Evolutionary conservation across 2,888 invertebrate genomes (phyloP), one percentile per base, ranked within the genome.

Genomic region (Mechanitis messenoides): DNA sequence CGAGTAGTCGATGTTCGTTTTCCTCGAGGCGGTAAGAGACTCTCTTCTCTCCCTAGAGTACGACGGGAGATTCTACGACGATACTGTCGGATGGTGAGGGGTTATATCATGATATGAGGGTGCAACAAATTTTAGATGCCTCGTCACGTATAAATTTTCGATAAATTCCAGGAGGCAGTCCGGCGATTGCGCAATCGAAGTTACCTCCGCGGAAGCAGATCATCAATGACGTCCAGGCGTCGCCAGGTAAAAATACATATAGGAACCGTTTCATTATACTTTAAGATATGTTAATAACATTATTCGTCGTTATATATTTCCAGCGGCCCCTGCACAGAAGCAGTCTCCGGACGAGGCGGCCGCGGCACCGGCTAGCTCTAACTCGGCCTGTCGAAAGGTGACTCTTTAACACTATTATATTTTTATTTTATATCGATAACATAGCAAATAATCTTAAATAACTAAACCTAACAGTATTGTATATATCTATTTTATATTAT

Each of bases 171-270:
- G 88, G 85, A 56, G 87, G 88, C 20, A 83, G 88, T 0, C 83
- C 87, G 0, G 83, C 85, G 3, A 84, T 87, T 59, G 68, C 77
- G 0, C 85, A 84, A 59, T 76, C 72, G 59, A 85, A 83, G 62
- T 61, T 71, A 2, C 76, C 78, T 0, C 72, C 73, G 0, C 68
- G 79, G 0, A 80, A 87, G 60, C 82, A 78, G 55, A 67, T 69
- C 1, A 77, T 86, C 70, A 86, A 77, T 72, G 85, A 85, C 68
- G 81, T 87, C 0, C 89, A 88, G 57, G 86, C 89, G 0, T 87
- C 88, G 0, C 89, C 88, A 72, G 88, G 89, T 88, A 71, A 62
- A 3, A 45, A 42, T 2, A 31, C 20, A 1, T 50, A 50, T 11
- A 4, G 2, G 31, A 31, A 31, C 31, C n/a, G 6, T 2, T 42